Percentiles rank a stretch among this genome's conserved stretches.
Evolutionary conservation across 2,888 invertebrate genomes (phyloP).

Genomic region (Apoda limacodes): DNA sequence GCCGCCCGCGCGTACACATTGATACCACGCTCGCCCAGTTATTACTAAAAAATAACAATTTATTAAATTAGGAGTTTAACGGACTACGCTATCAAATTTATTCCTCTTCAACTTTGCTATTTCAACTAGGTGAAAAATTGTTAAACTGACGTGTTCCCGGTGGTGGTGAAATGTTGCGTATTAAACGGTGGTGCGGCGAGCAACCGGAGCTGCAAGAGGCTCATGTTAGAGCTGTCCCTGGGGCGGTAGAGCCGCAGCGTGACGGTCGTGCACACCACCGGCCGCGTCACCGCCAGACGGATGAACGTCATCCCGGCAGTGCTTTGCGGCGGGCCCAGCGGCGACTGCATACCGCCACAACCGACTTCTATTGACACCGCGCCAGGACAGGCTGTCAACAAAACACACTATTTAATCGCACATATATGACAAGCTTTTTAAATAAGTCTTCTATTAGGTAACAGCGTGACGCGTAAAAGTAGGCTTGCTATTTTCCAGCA

Average conservation of each 20-base stretch:
- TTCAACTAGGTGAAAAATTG: too few species aligned
- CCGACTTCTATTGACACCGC: constrained; percentile 89
- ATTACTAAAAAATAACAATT: constrained; percentile 58
- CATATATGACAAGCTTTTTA: background rate
- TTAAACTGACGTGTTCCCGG: constrained; percentile 24
- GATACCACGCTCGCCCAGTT: constrained; percentile 88
- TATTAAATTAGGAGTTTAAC: too few species aligned
- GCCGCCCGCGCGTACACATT: constrained; percentile 75
- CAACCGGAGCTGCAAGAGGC: constrained; percentile 86
- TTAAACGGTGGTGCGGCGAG: constrained; percentile 86
- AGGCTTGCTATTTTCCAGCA: too few species aligned
- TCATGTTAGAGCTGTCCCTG: constrained; percentile 89
- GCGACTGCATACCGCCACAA: constrained; percentile 83
- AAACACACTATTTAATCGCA: background rate
- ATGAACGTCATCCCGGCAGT: constrained; percentile 92
- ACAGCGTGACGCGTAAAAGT: too few species aligned
- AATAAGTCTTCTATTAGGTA: too few species aligned
- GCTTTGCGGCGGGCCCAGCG: constrained; percentile 86
- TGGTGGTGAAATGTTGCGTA: constrained; percentile 53
- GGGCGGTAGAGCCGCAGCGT: constrained; percentile 83
- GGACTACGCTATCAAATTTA: too few species aligned
- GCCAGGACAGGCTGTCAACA: constrained; percentile 80
- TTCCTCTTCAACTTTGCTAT: too few species aligned
- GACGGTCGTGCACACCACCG: constrained; percentile 88
- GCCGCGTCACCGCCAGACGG: constrained; percentile 82